Percentiles rank a stretch among this genome's conserved stretches.
phyloP scores from a whole-genome alignment of 2,113 vertebrate genomes.

The Stegastes partitus region DNA sequence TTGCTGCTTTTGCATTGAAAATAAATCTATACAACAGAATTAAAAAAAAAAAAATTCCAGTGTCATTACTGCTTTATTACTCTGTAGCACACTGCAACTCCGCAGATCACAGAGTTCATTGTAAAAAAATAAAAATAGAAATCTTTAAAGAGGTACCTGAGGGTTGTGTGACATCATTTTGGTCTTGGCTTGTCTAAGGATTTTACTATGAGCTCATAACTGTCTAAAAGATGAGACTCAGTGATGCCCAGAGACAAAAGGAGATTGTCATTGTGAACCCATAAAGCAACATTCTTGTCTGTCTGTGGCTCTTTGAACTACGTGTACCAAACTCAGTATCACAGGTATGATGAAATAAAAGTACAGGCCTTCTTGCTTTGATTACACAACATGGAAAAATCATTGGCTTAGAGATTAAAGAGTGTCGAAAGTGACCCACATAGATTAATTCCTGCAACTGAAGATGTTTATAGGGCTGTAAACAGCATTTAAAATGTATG shows the following conservation, averaged over 20 bases:
- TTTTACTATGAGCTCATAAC: conserved; percentile 25
- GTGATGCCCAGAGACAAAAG: background rate
- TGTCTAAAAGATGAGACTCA: background rate
- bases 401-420: background rate
- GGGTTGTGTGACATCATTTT: background rate
- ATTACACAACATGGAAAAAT: conserved; percentile 1
- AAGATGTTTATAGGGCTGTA: background rate
- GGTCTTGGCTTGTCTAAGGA: background rate
- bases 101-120: background rate
- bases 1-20: background rate
- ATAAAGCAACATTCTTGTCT: background rate
- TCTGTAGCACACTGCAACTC: background rate
- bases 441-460: conserved; percentile 10
- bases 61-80: background rate
- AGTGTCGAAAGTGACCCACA: conserved; percentile 8
- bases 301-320: background rate
- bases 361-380: background rate
- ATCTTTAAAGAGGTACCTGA: background rate
- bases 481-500: background rate
- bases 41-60: background rate
- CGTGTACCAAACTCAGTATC: background rate
- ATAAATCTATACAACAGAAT: background rate
- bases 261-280: background rate
- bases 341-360: background rate
- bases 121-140: background rate